Conservation (phyloP, 2,797 vertebrate species). For the Falco rusticolus region DNA sequence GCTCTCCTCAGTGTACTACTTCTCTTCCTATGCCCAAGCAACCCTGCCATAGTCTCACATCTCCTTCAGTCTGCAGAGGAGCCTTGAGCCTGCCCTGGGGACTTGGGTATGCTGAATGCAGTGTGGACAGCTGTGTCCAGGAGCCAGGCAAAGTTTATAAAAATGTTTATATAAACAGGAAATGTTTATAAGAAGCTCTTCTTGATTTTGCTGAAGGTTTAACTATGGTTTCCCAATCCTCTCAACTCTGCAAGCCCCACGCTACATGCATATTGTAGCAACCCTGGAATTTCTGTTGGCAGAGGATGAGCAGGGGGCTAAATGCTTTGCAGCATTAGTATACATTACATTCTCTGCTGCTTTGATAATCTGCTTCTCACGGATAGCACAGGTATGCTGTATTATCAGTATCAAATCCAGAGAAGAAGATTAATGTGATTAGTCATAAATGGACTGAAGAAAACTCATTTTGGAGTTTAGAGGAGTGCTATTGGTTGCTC, state of each 20-base stretch:
- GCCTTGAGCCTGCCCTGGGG: not conserved
- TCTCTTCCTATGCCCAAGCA: not conserved
- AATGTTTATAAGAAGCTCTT: not conserved
- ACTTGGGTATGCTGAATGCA: not conserved
- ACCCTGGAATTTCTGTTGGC: not conserved
- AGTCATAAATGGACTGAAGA: not conserved
- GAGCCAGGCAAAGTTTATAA: not conserved
- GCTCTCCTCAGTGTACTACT: not conserved
- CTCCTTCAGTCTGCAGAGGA: not conserved
- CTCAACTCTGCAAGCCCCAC: not conserved
- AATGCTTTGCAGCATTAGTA: not conserved
- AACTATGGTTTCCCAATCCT: not conserved
- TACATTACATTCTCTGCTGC: not conserved
- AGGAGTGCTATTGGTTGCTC: not conserved
- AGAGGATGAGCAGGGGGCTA: not conserved
- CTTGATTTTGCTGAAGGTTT: not conserved
- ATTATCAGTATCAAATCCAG: not conserved
- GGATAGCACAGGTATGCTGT: not conserved
- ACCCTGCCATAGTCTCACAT: not conserved
- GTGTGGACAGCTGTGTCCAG: fast-evolving
- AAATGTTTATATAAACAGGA: not conserved
- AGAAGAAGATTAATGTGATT: slow-evolving; percentile 13
- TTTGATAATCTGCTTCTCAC: not conserved
- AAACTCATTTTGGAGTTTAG: slow-evolving; percentile 6
- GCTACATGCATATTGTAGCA: not conserved